A percentile compares a stretch with the other conserved stretches of the same genome.
These are phyloP conservation scores for Accipiter virgatus DNA, from an alignment of 2,113 vertebrate genomes.

Conservation along the genomic window DNA sequence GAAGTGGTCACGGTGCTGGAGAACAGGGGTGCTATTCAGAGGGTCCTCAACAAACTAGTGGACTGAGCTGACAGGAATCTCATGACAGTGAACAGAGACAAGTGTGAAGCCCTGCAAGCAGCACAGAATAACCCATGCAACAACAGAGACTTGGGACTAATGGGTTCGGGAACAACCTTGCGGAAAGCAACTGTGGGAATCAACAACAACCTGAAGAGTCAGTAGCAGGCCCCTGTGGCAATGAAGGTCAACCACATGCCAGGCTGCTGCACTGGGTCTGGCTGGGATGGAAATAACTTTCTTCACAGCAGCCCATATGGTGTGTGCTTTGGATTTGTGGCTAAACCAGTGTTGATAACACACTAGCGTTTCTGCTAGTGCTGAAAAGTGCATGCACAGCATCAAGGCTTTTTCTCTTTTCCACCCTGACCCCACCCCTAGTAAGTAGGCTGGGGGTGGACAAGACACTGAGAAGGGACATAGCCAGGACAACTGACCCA, in stretches of 20 bases:
- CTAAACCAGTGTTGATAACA: neutral
- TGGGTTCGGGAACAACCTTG: neutral
- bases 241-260: neutral
- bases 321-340: neutral
- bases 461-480: neutral
- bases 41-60: neutral
- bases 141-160: neutral
- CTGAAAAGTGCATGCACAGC: neutral
- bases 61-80: neutral
- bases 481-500: neutral
- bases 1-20: neutral
- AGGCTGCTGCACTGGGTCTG: neutral
- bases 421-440: neutral
- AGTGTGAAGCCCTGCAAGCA: neutral
- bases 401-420: neutral
- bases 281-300: neutral
- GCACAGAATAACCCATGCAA: neutral
- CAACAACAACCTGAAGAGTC: neutral
- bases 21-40: neutral
- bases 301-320: neutral
- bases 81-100: neutral
- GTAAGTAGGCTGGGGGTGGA: rapidly evolving
- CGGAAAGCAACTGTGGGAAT: neutral
- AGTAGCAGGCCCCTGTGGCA: neutral
- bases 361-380: neutral